Evolutionary conservation across 2,113 vertebrate species (phyloP).

Genomic region (Synodontis membranacea): DNA sequence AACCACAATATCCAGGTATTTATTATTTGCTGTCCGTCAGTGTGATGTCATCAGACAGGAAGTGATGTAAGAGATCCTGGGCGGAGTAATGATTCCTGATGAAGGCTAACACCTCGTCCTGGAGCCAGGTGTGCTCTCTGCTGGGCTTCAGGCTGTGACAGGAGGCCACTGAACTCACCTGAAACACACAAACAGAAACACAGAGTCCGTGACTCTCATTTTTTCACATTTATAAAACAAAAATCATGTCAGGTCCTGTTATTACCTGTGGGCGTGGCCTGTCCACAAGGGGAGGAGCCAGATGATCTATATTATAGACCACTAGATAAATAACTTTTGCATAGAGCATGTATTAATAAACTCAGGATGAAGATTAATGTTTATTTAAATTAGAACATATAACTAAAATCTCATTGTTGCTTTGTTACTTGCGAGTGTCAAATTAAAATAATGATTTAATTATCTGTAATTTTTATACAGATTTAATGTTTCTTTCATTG

Average conservation of each 20-base stretch:
- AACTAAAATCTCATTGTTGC: neutral
- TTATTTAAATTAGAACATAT: neutral
- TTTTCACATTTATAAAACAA: neutral
- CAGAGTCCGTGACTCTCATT: too few relatives aligned
- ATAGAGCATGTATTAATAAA: too few relatives aligned
- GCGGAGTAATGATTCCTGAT: too few relatives aligned
- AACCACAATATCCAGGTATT: too few relatives aligned
- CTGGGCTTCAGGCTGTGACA: too few relatives aligned
- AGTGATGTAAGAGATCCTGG: neutral
- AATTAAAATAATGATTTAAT: too few relatives aligned
- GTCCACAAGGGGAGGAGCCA: neutral
- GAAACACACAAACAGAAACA: too few relatives aligned
- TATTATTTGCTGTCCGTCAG: neutral
- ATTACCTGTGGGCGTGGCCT: neutral
- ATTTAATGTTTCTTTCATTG: neutral
- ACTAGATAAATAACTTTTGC: neutral
- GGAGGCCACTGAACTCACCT: too few relatives aligned
- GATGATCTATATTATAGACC: neutral
- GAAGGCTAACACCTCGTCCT: too few relatives aligned
- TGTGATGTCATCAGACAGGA: neutral
- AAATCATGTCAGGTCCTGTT: neutral
- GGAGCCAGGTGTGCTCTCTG: too few relatives aligned
- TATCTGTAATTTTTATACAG: neutral
- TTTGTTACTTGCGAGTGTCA: neutral
- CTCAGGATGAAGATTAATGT: neutral